Percentiles rank a stretch among this genome's conserved stretches.
These are phyloP conservation scores for Lontra canadensis DNA, from an alignment of 2,113 vertebrate genomes.

Conservation along the genomic window DNA sequence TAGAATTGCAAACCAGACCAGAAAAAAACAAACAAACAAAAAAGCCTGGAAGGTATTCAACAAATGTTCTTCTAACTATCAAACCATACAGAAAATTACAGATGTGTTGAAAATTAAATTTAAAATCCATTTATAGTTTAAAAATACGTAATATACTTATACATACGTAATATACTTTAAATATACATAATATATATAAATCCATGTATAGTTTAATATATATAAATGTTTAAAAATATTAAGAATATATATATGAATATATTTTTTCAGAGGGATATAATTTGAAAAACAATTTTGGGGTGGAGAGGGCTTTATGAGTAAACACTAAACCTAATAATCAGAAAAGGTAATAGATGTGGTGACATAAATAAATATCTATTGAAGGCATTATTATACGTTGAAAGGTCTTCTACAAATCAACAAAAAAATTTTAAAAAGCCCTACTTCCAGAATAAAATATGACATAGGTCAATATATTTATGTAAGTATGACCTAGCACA, in stretches of 20 bases:
- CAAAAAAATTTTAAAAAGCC: background rate
- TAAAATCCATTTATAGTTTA: background rate
- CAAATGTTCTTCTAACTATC: background rate
- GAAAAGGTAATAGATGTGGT: background rate
- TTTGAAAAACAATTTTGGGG: background rate
- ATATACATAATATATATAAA: no score
- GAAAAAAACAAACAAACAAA: background rate
- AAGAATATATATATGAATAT: background rate
- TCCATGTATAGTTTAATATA: background rate
- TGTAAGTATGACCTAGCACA: background rate
- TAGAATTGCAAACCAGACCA: background rate
- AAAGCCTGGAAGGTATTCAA: background rate
- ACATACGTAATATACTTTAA: no score
- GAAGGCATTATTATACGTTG: background rate
- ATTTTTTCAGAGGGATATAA: background rate
- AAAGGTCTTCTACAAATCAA: background rate
- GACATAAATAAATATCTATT: background rate
- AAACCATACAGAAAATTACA: conserved; percentile 8
- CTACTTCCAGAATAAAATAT: background rate
- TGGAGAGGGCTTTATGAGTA: background rate
- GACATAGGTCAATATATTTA: background rate
- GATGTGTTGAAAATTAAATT: background rate
- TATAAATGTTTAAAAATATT: background rate
- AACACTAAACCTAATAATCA: background rate
- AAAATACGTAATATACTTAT: no score